A percentile compares a stretch with the other conserved stretches of the same genome.
Conservation (phyloP, 2,797 vertebrate genomes). For the Sphenopsis melanotis region DNA sequence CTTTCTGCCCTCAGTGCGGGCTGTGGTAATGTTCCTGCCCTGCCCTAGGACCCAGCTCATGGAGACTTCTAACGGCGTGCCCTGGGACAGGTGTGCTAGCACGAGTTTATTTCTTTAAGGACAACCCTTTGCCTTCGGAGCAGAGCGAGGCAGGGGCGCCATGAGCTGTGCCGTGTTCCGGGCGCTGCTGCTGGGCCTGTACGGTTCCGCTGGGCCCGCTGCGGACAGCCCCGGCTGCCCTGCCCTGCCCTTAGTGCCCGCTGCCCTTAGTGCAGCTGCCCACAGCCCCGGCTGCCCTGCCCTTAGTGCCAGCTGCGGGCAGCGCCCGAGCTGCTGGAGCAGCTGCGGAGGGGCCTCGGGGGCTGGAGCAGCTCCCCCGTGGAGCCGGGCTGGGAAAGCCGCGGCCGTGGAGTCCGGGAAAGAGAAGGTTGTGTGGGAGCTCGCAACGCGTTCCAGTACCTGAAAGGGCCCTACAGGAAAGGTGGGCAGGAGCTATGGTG, state of each 20-base stretch:
- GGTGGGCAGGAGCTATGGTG: too few species aligned
- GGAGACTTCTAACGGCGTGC: not conserved
- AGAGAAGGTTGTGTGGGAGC: not conserved
- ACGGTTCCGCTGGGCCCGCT: not conserved
- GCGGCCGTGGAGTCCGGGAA: too few species aligned
- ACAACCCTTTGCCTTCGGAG: not conserved
- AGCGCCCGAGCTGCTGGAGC: fast-evolving
- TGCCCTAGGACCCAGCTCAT: not conserved
- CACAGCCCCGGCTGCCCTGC: too few species aligned
- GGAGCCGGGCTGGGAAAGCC: not conserved
- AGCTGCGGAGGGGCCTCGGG: not conserved
- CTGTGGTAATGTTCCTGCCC: not conserved
- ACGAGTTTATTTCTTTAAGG: too few species aligned
- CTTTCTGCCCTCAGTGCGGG: not conserved
- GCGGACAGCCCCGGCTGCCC: too few species aligned
- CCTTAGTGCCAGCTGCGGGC: not conserved
- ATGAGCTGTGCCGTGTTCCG: fast-evolving
- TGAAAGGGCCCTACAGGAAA: not conserved
- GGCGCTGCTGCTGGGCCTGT: not conserved
- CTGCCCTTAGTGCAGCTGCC: too few species aligned
- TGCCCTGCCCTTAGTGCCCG: too few species aligned
- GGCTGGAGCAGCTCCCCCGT: fast-evolving
- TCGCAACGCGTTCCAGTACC: not conserved
- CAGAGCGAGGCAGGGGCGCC: fast-evolving
- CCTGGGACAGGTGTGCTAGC: not conserved